Evolutionary conservation across 1,140 invertebrate genomes (phyloP).

Genomic region (Heliconius melpomene): DNA sequence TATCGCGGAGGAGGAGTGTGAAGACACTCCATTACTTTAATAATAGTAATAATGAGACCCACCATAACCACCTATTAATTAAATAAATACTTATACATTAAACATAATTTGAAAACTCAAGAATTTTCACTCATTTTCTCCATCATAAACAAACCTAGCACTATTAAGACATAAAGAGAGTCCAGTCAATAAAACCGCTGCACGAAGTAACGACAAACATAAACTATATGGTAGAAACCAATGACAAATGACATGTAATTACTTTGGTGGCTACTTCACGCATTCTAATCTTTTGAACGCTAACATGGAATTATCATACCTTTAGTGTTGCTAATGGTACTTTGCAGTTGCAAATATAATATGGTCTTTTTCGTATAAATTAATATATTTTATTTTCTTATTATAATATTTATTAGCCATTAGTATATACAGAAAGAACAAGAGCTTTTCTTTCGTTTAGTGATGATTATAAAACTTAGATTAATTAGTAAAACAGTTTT

Average conservation of each 20-base stretch:
- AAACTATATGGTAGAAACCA: constrained; percentile 24
- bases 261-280: constrained; percentile 36
- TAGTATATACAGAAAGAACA: too few species aligned
- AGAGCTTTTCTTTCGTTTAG: too few species aligned
- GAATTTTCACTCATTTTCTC: background rate
- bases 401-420: too few species aligned
- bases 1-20: too few species aligned
- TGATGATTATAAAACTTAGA: too few species aligned
- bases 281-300: constrained; percentile 35
- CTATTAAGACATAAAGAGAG: constrained; percentile 16
- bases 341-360: constrained; percentile 2
- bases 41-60: too few species aligned
- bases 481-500: too few species aligned
- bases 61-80: too few species aligned
- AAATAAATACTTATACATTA: too few species aligned
- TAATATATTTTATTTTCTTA: background rate
- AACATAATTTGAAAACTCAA: background rate
- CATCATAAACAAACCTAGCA: background rate
- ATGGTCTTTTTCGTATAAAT: background rate
- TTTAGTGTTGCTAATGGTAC: constrained; percentile 1
- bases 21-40: too few species aligned
- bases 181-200: background rate
- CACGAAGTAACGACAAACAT: constrained; percentile 5
- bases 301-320: constrained; percentile 34
- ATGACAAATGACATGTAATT: constrained; percentile 40